phyloP scores from a whole-genome alignment of 2,888 invertebrate genomes.

The Pycnomerus fuliginosus region DNA sequence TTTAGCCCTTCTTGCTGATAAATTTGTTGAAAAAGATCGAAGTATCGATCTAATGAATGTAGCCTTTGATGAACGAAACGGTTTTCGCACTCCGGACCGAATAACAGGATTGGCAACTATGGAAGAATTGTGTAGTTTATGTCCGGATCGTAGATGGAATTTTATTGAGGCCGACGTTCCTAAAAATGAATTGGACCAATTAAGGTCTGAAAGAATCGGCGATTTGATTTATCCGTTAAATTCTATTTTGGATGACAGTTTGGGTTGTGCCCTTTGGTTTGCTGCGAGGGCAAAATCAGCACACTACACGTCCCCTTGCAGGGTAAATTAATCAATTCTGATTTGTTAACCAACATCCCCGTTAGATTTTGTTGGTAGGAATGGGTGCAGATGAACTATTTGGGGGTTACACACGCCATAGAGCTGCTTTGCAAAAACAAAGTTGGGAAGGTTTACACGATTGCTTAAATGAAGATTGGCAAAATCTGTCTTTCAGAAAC shows the following conservation, averaged over 20 bases:
- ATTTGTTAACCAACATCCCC: background rate
- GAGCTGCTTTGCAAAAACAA: constrained; percentile 65
- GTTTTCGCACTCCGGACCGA: constrained; percentile 81
- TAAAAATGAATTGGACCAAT: constrained; percentile 62
- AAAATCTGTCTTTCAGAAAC: constrained; percentile 85
- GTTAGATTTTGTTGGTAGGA: constrained; percentile 77
- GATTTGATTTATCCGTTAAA: constrained; percentile 82
- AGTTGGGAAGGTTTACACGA: constrained; percentile 58
- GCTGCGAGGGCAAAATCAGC: constrained; percentile 74
- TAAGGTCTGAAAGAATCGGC: constrained; percentile 62
- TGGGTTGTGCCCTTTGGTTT: constrained; percentile 97
- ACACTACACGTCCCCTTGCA: constrained; percentile 60
- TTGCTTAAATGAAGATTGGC: constrained; percentile 71
- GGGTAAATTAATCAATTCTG: constrained; percentile 54
- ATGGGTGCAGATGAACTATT: constrained; percentile 98
- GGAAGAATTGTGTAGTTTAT: constrained; percentile 66
- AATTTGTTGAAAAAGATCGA: constrained; percentile 63
- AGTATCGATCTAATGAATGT: constrained; percentile 92
- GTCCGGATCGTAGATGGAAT: constrained; percentile 77
- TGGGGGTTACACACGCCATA: constrained; percentile 90
- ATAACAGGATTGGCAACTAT: constrained; percentile 72
- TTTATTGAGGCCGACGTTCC: constrained; percentile 79
- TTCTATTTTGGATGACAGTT: constrained; percentile 92
- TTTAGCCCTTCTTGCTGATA: constrained; percentile 76
- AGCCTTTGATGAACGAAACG: constrained; percentile 69